These are phyloP conservation scores for Indri indri DNA, from an alignment of 2,113 vertebrate species.

Conservation along the genomic window DNA sequence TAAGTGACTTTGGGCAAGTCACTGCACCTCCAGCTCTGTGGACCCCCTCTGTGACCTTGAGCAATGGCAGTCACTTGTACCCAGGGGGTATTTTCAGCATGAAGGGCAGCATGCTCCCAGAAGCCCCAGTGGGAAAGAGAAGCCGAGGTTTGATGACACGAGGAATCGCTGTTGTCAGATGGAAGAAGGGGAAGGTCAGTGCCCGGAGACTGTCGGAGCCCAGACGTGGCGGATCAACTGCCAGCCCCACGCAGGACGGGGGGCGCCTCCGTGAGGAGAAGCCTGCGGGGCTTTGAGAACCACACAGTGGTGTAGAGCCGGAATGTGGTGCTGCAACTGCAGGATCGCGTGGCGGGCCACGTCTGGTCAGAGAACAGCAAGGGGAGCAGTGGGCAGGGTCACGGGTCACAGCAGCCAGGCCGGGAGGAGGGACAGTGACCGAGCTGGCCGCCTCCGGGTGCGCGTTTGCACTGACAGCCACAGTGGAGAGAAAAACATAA, in stretches of 20 bases:
- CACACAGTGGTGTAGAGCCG: not conserved
- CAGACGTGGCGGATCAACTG: fast-evolving
- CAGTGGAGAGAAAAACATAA: not conserved
- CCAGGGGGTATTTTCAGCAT: not conserved
- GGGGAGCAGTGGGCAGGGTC: fast-evolving
- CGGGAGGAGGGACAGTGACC: too few species aligned
- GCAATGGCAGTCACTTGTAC: too few species aligned
- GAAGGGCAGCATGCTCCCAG: not conserved
- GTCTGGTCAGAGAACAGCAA: not conserved
- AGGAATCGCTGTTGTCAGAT: too few species aligned
- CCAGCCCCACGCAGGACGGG: fast-evolving
- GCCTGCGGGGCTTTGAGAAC: not conserved
- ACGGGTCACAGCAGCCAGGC: too few species aligned
- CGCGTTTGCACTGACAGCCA: too few species aligned
- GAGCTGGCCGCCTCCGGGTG: fast-evolving
- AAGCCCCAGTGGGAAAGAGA: not conserved
- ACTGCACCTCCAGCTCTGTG: not conserved
- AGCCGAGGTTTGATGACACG: not conserved
- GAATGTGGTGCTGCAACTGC: fast-evolving
- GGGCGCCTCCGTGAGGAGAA: not conserved
- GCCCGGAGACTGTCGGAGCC: not conserved
- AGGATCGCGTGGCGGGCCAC: fast-evolving
- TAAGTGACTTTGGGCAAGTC: not conserved
- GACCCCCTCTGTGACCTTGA: not conserved
- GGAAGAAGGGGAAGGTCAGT: fast-evolving